These are phyloP conservation scores for Nasua narica DNA, from an alignment of 2,797 vertebrate species.

Conservation along the genomic window DNA sequence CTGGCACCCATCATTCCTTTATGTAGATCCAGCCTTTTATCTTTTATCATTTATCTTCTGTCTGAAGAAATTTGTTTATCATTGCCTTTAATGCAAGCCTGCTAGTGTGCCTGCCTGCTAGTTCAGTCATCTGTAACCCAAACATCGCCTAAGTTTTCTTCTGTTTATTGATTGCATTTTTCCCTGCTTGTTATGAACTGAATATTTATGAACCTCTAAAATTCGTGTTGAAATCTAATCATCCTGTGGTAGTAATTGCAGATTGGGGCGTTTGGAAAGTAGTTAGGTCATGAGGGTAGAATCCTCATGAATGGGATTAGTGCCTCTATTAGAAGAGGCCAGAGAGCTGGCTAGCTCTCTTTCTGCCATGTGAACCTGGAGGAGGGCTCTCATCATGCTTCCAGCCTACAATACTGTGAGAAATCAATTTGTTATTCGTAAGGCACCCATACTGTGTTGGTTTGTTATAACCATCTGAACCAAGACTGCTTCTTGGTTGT, in stretches of 20 bases:
- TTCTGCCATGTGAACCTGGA: background rate
- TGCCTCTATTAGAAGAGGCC: background rate
- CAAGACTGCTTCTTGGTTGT: background rate
- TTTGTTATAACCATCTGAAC: background rate
- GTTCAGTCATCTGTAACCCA: background rate
- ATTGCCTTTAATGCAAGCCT: background rate
- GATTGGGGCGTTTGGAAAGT: background rate
- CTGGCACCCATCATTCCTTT: background rate
- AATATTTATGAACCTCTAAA: background rate
- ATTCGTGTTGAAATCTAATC: background rate
- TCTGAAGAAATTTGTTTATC: background rate
- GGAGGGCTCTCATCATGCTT: background rate
- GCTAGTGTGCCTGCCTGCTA: background rate
- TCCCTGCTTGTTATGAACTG: background rate
- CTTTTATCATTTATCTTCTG: background rate
- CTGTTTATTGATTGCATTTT: background rate
- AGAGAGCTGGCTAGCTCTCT: background rate
- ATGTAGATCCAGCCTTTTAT: background rate
- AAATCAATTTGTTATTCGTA: background rate
- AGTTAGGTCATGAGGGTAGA: background rate
- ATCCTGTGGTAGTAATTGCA: background rate
- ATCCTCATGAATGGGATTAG: background rate
- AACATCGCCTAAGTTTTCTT: background rate
- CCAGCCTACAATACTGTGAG: background rate
- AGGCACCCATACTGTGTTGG: background rate